These are phyloP conservation scores for Arizona elegans DNA, from an alignment of 2,113 vertebrate genomes.

Conservation along the genomic window DNA sequence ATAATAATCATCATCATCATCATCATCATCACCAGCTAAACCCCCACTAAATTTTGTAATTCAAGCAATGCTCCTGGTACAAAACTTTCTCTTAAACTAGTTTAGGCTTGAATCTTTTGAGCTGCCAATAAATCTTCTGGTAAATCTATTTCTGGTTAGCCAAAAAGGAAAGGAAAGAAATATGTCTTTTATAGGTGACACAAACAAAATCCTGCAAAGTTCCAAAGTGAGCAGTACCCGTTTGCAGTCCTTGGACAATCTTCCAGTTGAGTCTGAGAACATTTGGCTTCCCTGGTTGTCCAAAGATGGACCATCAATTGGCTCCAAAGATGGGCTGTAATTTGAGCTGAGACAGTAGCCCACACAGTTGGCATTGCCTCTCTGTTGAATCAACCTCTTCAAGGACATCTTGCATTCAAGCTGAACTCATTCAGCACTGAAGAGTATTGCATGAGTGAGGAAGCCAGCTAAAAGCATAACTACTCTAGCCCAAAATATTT, in stretches of 20 bases:
- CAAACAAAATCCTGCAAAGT: neutral
- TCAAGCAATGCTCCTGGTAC: neutral
- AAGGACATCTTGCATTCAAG: conserved; percentile 73
- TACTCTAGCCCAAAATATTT: conserved; percentile 48
- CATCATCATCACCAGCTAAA: neutral
- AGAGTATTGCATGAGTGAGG: conserved; percentile 47
- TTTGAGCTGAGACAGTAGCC: conserved; percentile 60
- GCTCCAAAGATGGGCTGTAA: conserved; percentile 53
- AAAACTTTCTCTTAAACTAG: neutral
- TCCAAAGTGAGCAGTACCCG: conserved; percentile 70
- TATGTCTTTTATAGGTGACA: neutral
- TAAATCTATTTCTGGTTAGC: neutral
- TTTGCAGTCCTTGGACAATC: conserved; percentile 72
- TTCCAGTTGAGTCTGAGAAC: conserved; percentile 59
- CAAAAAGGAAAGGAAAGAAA: neutral
- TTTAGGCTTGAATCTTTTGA: neutral
- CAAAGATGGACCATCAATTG: conserved; percentile 55
- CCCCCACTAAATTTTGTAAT: neutral
- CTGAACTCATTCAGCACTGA: conserved; percentile 46
- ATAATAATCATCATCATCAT: too few relatives aligned
- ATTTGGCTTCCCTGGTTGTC: conserved; percentile 67
- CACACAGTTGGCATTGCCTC: conserved; percentile 52
- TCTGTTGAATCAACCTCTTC: conserved; percentile 65
- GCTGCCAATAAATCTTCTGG: accelerated
- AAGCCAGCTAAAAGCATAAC: conserved; percentile 38